A percentile compares a stretch with the other conserved stretches of the same genome.
Conservation (phyloP, 2,888 invertebrate genomes). For the Gymnocheta viridis region DNA sequence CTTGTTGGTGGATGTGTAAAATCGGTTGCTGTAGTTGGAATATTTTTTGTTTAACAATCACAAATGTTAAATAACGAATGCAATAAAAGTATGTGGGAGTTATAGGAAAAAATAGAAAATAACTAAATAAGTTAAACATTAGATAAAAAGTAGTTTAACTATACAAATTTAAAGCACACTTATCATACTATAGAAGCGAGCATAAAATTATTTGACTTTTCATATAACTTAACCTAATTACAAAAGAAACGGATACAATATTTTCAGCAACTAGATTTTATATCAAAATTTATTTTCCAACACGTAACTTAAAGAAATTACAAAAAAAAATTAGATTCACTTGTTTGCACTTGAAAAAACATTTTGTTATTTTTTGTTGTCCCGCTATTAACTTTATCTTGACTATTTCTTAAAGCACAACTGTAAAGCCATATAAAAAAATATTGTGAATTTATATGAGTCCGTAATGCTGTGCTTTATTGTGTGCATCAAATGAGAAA, state of each 20-base stretch:
- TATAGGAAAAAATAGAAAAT: neutral
- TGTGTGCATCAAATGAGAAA: conserved; percentile 69
- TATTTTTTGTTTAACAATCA: conserved; percentile 50
- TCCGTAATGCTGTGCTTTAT: conserved; percentile 65
- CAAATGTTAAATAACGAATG: conserved; percentile 64
- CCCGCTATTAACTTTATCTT: neutral
- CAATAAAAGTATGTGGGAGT: conserved; percentile 67
- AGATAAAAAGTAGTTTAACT: conserved; percentile 22
- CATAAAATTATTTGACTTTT: neutral
- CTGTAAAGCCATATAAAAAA: conserved; percentile 9
- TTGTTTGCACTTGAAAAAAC: no score
- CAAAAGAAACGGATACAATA: no score
- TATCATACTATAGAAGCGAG: neutral
- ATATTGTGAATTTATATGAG: conserved; percentile 41
- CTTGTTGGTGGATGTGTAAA: neutral
- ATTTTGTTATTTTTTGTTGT: neutral
- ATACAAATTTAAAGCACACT: conserved; percentile 31
- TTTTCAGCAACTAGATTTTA: no score
- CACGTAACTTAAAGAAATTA: no score
- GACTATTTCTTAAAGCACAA: conserved; percentile 8
- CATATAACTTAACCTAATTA: no score
- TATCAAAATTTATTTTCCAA: no score
- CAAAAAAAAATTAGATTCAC: no score
- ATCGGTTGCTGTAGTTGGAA: conserved; percentile 30
- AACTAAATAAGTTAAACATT: conserved; percentile 36